Percentiles rank a stretch among this genome's conserved stretches.
Evolutionary conservation across 2,113 vertebrate species (phyloP).

Genomic region (Caretta caretta): DNA sequence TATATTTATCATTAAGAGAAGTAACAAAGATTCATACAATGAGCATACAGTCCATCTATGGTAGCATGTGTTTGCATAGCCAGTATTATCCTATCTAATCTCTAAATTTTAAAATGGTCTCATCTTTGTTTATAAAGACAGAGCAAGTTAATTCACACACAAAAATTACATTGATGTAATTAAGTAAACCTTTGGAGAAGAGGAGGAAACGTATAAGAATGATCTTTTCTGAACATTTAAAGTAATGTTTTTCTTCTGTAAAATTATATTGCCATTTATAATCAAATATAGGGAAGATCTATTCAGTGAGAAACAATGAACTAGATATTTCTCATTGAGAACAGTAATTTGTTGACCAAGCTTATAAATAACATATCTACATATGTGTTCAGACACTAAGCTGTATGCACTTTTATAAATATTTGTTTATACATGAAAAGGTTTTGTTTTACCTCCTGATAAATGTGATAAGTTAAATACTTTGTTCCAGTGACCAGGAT

Average conservation of each 20-base stretch:
- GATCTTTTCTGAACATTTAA: neutral
- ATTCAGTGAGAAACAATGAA: neutral
- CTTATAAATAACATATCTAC: neutral
- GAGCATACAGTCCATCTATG: neutral
- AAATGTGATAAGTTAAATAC: conserved; percentile 29
- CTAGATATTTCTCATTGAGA: neutral
- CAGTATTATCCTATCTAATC: neutral
- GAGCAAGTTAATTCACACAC: neutral
- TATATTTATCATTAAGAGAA: neutral
- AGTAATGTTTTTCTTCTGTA: neutral
- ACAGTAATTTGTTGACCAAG: neutral
- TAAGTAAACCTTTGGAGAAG: neutral
- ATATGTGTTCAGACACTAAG: neutral
- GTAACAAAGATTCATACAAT: neutral
- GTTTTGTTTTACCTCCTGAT: conserved; percentile 50
- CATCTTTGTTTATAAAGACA: neutral
- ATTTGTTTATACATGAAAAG: conserved; percentile 47
- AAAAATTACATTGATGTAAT: neutral
- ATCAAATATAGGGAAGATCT: neutral
- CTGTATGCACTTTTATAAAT: neutral
- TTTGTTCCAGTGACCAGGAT: conserved; percentile 36
- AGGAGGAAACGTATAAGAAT: neutral
- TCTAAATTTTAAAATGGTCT: neutral
- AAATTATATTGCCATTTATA: neutral
- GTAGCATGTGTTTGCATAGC: neutral